Evolutionary conservation across 1,140 invertebrate genomes (phyloP).

Genomic region (Sinonovacula constricta): DNA sequence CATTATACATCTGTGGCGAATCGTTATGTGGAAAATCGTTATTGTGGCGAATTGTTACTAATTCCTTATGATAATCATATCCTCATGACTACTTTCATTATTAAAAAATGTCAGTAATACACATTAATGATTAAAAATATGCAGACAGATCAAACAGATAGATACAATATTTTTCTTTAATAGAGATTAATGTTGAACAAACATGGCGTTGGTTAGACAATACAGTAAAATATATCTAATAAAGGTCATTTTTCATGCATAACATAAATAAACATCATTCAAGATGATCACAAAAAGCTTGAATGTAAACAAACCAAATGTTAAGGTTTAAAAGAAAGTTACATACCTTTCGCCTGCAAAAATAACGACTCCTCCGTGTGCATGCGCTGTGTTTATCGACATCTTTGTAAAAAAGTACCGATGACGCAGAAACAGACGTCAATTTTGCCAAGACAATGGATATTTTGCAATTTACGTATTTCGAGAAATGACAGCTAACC

Average conservation of each 20-base stretch:
- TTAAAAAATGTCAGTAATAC: too few species aligned
- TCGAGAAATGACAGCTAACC: not conserved
- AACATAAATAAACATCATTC: not conserved
- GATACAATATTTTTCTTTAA: too few species aligned
- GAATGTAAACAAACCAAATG: not conserved
- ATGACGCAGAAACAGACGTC: too few species aligned
- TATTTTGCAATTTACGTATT: not conserved
- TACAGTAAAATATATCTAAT: not conserved
- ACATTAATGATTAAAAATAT: too few species aligned
- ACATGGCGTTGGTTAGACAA: not conserved
- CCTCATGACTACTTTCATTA: too few species aligned
- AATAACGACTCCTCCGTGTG: constrained; percentile 93
- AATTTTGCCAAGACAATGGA: not conserved
- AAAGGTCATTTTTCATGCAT: not conserved
- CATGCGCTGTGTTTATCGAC: constrained; percentile 95
- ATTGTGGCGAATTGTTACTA: too few species aligned
- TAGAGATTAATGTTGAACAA: not conserved
- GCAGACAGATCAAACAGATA: too few species aligned
- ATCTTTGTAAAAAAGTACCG: constrained; percentile 83
- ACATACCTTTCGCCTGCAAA: constrained; percentile 94
- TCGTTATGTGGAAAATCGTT: too few species aligned
- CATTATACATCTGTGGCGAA: too few species aligned
- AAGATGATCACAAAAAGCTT: not conserved
- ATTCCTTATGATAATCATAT: too few species aligned
- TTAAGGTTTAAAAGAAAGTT: not conserved